Conservation (phyloP, 2,113 vertebrate genomes). For the Ovis aries region ARS-UI_Ramb_v3.0 NC_056076.1:7738501-7739000, state of each 20-base stretch:
- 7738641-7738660: not conserved
- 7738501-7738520: not conserved
- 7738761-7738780: rapidly evolving
- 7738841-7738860: too few species aligned
- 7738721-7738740: not conserved
- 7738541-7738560: not conserved
- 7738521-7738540: not conserved
- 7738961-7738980: too few species aligned
- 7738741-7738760: too few species aligned
- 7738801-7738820: too few species aligned
- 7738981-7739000: too few species aligned
- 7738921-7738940: too few species aligned
- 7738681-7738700: not conserved
- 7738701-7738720: not conserved
- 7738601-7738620: not conserved
- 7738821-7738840: too few species aligned
- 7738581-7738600: not conserved
- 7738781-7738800: too few species aligned
- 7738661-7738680: rapidly evolving
- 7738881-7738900: too few species aligned
- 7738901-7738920: too few species aligned
- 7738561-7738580: not conserved
- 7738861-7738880: too few species aligned
- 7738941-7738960: too few species aligned
- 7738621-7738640: not conserved